phyloP scores from a whole-genome alignment of 1,140 invertebrate species.

The Stratiolaelaps scimitus region DNA sequence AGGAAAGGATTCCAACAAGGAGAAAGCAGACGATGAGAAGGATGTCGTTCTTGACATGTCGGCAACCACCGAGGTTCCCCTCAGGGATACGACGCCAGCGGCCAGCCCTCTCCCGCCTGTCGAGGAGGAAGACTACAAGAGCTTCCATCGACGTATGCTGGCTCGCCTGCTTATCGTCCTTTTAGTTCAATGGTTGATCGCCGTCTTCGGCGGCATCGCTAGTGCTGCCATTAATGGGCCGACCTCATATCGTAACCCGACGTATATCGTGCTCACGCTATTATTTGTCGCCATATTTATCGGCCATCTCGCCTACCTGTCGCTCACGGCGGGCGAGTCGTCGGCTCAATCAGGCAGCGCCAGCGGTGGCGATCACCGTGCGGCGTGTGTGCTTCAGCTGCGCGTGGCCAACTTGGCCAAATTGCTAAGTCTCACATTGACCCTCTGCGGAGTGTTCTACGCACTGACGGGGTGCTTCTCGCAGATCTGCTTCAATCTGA shows the following conservation, averaged over 20 bases:
- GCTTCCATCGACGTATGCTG: neutral
- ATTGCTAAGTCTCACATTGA: neutral
- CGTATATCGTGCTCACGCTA: conserved; percentile 10
- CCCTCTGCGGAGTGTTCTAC: conserved; percentile 8
- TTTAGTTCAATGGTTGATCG: neutral
- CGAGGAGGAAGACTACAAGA: conserved; percentile 1
- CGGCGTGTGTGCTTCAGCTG: neutral
- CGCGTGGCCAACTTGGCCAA: neutral
- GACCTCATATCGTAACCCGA: neutral
- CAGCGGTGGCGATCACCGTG: neutral
- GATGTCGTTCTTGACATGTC: conserved; percentile 17
- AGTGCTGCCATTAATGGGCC: conserved; percentile 11
- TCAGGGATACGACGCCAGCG: neutral
- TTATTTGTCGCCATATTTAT: conserved; percentile 3
- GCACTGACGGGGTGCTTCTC: conserved; percentile 13
- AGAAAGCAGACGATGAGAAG: conserved; percentile 20
- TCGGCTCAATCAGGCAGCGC: neutral
- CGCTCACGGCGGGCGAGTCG: neutral
- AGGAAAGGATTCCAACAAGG: neutral
- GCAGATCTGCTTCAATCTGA: conserved; percentile 15
- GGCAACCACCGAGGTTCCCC: neutral
- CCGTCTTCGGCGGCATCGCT: neutral
- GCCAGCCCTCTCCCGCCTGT: no score
- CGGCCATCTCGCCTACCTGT: conserved; percentile 10
- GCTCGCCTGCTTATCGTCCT: neutral